Conservation (phyloP, 2,888 invertebrate genomes). For the Caenorhabditis imperialis region DNA sequence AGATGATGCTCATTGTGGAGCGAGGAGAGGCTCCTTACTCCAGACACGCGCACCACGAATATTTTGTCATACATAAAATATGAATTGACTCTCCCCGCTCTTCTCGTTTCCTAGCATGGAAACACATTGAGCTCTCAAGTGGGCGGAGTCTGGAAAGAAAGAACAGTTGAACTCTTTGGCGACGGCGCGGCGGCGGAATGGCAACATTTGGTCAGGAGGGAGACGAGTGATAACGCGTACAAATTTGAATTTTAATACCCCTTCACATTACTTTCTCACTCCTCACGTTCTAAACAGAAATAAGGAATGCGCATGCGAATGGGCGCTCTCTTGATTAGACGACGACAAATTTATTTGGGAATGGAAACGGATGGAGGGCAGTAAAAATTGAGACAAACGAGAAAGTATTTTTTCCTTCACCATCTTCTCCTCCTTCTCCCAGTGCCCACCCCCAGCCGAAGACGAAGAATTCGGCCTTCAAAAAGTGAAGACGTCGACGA, state of each 20-base stretch:
- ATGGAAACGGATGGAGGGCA: neutral
- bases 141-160: neutral
- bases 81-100: slow-evolving; percentile 13
- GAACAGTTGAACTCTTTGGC: slow-evolving; percentile 42
- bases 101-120: neutral
- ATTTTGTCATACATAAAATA: slow-evolving; percentile 52
- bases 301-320: too few species aligned
- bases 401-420: slow-evolving; percentile 22
- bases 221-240: slow-evolving; percentile 3
- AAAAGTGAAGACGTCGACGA: slow-evolving; percentile 48
- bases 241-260: slow-evolving; percentile 19
- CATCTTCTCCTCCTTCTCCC: slow-evolving; percentile 22
- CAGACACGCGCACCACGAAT: slow-evolving; percentile 8
- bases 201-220: slow-evolving; percentile 29
- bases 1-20: too few species aligned
- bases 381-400: slow-evolving; percentile 45
- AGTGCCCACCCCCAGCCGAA: slow-evolving; percentile 34
- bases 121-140: neutral
- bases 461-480: slow-evolving; percentile 44
- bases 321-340: too few species aligned
- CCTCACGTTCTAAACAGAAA: too few species aligned
- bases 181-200: slow-evolving; percentile 12
- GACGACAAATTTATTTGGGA: too few species aligned
- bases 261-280: too few species aligned
- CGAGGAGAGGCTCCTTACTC: too few species aligned